Evolutionary conservation across 2,113 vertebrate species (phyloP).

Genomic region (Clarias magur): DNA sequence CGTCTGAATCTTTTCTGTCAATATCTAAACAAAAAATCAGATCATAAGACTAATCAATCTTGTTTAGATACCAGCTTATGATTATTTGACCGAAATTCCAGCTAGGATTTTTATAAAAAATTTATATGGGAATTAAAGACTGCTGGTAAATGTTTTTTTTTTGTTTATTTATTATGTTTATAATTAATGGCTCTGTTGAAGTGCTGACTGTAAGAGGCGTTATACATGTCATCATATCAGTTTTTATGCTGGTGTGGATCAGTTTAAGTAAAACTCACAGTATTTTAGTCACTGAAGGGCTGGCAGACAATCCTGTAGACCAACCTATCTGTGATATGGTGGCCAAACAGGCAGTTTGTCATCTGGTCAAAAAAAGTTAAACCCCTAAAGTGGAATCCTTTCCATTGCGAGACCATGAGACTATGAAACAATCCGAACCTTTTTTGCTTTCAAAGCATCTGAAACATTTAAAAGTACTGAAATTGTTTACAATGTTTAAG

Average conservation of each 20-base stretch:
- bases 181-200: neutral
- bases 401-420: constrained; percentile 31
- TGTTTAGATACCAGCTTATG: neutral
- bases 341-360: neutral
- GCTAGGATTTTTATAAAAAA: neutral
- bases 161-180: constrained; percentile 17
- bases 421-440: neutral
- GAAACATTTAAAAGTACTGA: neutral
- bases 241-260: neutral
- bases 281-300: constrained; percentile 31
- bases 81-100: neutral
- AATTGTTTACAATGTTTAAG: neutral
- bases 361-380: neutral
- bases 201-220: neutral
- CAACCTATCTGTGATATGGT: neutral
- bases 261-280: constrained; percentile 17
- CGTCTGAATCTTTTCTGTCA: neutral
- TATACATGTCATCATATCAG: neutral
- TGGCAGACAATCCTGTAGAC: constrained; percentile 15
- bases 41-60: neutral
- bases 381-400: constrained; percentile 29
- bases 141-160: neutral
- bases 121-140: neutral
- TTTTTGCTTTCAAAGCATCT: neutral
- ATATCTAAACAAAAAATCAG: neutral